Evolutionary conservation across 2,113 vertebrate species (phyloP), one percentile per base, ranked within the genome.

Genomic region (Pandion haliaetus): DNA sequence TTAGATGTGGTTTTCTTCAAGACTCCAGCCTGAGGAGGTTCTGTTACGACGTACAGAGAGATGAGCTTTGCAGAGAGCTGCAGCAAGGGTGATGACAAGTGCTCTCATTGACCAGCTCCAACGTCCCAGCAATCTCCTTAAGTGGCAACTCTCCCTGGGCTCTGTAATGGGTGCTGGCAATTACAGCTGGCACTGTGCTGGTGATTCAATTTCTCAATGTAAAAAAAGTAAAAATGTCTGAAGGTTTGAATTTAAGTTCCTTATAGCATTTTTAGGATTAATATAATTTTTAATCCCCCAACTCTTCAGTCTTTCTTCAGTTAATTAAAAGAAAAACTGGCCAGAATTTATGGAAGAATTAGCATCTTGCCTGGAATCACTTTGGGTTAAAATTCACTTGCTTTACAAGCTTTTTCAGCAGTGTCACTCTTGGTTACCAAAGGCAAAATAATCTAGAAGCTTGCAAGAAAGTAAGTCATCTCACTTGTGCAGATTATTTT

Each of bases 31-130:
- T 4, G 50, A 67, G 47, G 26, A 54, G 52, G 18, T 11, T 54
- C 29, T 17, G 7, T 19, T 32, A 9, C 1, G n/a, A 31, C 5
- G 58, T 14, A 2, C 2, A 2, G 36, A 16, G 45, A 5, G 52
- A 50, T 10, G 40, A 78, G 70, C 42, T 73, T 36, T 36, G 59
- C 47, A 57, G 38, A 6, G 45, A 58, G 76, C 49, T 26, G n/a
- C 23, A 42, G 65, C 19, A 2, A 54, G 23, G 29, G 34, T 52
- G 8, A 16, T 3, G 12, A 29, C 13, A 18, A 54, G 29, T 24
- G 28, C 24, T 63, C 67, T 77, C n/a, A 12, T 8, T 29, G 49
- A 69, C 36, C 58, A 57, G 17, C 45, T 67, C 54, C 54, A 52
- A 5, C 8, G 4, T 54, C 82, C 36, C 66, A 54, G 72, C 86